Evolutionary conservation across 2,113 vertebrate genomes (phyloP), one percentile per base, ranked within the genome.

Genomic region (Charina bottae): DNA sequence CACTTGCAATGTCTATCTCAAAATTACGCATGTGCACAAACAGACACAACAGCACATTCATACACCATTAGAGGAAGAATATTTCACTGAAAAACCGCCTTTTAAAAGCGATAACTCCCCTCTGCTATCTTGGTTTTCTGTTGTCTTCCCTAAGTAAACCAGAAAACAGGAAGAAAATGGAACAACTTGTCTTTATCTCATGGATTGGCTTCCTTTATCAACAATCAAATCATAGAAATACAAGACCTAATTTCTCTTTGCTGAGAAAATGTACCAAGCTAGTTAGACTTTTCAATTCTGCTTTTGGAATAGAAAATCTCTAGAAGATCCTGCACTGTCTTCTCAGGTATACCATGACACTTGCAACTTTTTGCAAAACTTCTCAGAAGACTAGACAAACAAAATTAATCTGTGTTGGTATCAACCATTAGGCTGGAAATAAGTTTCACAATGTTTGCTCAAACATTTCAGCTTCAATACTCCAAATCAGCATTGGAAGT

Each of bases 81-180:
- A 97, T 96, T 95, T 96, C 97, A 97, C 94, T 95, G 37, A 95
- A 97, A 98, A 97, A 98, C 96, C 97, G 97, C 97, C 97, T 98
- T 98, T 97, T 96, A 96, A 97, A 96, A 97, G 37, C 60, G 96
- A 97, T 97, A 97, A 96, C 96, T 97, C 97, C 97, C 97, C 91
- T 97, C 96, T 96, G 95, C 97, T 94, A 98, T 97, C 98, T 97
- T 98, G 98, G 98, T 98, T 98, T 97, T 96, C 95, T 97, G 96
- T 95, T 97, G 97, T 96, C 97, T 97, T 96, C 97, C 95, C 93
- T 98, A 97, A 98, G 97, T 97, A 98, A 96, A 98, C 98, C 98
- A 98, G 97, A 96, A 97, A 97, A 97, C 55, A 15, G 64, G 96
- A 95, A 96, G 96, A 19, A 97, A 87, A 96, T 96, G 94, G 97